Conservation (phyloP, 2,888 invertebrate genomes). For the Horisme vitalbata region DNA sequence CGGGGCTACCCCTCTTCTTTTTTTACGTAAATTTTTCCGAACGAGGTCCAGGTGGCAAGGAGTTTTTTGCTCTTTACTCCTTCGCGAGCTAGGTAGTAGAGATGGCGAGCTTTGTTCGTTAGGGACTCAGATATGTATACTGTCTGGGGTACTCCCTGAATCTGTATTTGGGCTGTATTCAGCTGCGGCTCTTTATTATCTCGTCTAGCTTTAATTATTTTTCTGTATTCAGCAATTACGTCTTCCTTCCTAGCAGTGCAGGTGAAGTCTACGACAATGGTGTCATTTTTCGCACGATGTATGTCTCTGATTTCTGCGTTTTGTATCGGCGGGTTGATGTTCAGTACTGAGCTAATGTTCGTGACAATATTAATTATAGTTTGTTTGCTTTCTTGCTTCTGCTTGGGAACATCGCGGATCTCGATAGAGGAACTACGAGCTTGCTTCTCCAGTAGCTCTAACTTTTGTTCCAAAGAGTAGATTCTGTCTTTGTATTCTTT, state of each 20-base stretch:
- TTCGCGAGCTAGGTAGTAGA: slow-evolving; percentile 15
- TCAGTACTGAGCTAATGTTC: not conserved
- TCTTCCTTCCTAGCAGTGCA: slow-evolving; percentile 5
- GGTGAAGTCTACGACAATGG: slow-evolving; percentile 17
- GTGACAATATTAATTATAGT: not conserved
- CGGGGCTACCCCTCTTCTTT: slow-evolving; percentile 14
- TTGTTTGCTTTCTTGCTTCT: not conserved
- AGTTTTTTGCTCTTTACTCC: slow-evolving; percentile 19
- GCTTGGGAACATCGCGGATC: not conserved
- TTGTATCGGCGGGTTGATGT: not conserved
- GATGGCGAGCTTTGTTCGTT: slow-evolving; percentile 2
- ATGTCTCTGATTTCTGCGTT: not conserved
- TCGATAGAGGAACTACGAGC: not conserved
- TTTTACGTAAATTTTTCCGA: slow-evolving; percentile 21
- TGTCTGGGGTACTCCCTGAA: slow-evolving; percentile 9
- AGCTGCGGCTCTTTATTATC: slow-evolving; percentile 19
- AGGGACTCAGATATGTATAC: slow-evolving; percentile 26
- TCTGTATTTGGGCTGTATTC: slow-evolving; percentile 14
- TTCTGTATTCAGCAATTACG: slow-evolving; percentile 5
- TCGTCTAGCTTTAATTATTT: slow-evolving; percentile 12
- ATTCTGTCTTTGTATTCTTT: not conserved
- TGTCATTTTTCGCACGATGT: not conserved
- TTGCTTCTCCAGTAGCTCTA: not conserved
- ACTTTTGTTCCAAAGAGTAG: not conserved
- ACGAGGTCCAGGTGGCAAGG: slow-evolving; percentile 21